Evolutionary conservation across 1,140 invertebrate species (phyloP).

Genomic region (Homarus americanus): DNA sequence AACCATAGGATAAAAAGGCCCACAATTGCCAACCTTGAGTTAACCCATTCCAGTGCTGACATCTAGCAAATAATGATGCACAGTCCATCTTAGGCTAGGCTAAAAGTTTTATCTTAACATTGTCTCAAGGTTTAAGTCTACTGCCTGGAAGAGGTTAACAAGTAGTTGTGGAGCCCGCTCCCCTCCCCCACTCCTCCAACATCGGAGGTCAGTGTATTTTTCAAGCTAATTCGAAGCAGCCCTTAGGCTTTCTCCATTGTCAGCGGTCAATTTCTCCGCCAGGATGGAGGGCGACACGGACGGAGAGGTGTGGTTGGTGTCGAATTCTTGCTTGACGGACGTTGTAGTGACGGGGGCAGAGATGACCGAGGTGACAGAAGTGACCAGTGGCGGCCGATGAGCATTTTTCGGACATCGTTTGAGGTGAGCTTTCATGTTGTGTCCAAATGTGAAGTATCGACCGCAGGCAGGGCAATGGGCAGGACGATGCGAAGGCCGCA

Average conservation of each 20-base stretch:
- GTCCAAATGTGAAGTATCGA: constrained; percentile 75
- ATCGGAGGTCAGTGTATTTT: background rate
- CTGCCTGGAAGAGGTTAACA: constrained; percentile 47
- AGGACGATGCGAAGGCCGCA: constrained; percentile 73
- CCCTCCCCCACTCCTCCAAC: background rate
- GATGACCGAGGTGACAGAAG: constrained; percentile 62
- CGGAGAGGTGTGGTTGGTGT: constrained; percentile 72
- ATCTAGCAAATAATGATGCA: constrained; percentile 1
- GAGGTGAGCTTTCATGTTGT: constrained; percentile 75
- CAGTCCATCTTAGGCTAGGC: constrained; percentile 26
- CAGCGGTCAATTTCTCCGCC: constrained; percentile 63
- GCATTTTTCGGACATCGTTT: constrained; percentile 75
- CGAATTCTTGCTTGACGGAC: constrained; percentile 56
- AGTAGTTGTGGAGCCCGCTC: background rate
- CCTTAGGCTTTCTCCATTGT: constrained; percentile 65
- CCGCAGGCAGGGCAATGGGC: constrained; percentile 75
- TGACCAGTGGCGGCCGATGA: constrained; percentile 66
- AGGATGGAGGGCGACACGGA: constrained; percentile 68
- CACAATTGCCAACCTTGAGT: constrained; percentile 24
- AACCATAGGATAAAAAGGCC: constrained; percentile 6
- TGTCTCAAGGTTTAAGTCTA: constrained; percentile 14
- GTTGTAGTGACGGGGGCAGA: constrained; percentile 58
- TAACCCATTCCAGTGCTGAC: constrained; percentile 52
- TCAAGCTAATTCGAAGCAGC: constrained; percentile 50
- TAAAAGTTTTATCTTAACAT: constrained; percentile 14